Conservation (phyloP, 2,888 invertebrate genomes). For the Eupeodes luniger region DNA sequence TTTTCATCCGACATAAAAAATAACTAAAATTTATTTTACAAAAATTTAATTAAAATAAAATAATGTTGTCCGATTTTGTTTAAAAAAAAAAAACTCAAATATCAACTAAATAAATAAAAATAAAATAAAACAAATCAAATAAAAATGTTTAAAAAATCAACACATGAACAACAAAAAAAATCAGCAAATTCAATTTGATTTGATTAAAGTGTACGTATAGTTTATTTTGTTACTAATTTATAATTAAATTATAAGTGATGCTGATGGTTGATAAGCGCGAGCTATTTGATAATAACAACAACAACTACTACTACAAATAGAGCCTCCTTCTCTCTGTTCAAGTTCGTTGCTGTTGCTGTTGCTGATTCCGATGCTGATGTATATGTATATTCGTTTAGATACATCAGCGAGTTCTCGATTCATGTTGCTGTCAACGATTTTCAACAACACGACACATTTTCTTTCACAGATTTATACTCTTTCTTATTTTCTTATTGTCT, state of each 20-base stretch:
- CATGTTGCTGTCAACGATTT: slow-evolving; percentile 19
- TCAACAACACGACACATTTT: neutral
- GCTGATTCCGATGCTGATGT: too few species aligned
- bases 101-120: slow-evolving; percentile 17
- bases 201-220: slow-evolving; percentile 16
- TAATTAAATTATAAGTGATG: slow-evolving; percentile 73
- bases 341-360: slow-evolving; percentile 39
- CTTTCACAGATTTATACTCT: neutral
- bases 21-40: neutral
- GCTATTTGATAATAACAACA: neutral
- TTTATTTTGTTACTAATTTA: slow-evolving; percentile 63
- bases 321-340: slow-evolving; percentile 21
- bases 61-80: slow-evolving; percentile 63
- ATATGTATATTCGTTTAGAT: neutral
- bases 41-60: slow-evolving; percentile 33
- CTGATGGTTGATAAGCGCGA: slow-evolving; percentile 50
- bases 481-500: neutral
- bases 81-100: slow-evolving; percentile 23
- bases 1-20: slow-evolving; percentile 7
- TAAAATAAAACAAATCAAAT: slow-evolving; percentile 46
- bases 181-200: slow-evolving; percentile 74
- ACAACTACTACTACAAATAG: neutral
- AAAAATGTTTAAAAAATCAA: slow-evolving; percentile 26
- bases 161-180: slow-evolving; percentile 44
- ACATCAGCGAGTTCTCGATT: neutral